Evolutionary conservation across 2,888 invertebrate genomes (phyloP).

Genomic region (Creontiades dilutus): DNA sequence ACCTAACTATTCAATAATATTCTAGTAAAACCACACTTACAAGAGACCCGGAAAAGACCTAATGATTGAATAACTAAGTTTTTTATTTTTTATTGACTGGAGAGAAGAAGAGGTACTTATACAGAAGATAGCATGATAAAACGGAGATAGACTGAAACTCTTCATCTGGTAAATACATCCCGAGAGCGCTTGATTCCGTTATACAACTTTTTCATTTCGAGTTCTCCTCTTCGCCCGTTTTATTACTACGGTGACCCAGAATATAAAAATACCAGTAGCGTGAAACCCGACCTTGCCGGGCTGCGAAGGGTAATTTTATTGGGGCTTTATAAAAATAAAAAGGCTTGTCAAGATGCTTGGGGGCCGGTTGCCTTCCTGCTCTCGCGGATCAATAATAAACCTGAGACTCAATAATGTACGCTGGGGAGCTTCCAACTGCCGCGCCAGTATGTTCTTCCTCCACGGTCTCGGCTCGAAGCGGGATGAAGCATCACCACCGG

Average conservation of each 20-base stretch:
- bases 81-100: too few species aligned
- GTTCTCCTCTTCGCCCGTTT: background rate
- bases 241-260: constrained; percentile 27
- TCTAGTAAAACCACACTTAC: too few species aligned
- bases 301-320: constrained; percentile 20
- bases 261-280: constrained; percentile 35
- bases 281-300: constrained; percentile 36
- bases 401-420: constrained; percentile 9
- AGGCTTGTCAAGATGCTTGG: constrained; percentile 9
- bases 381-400: constrained; percentile 32
- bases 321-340: constrained; percentile 28
- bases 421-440: background rate
- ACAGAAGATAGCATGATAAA: background rate
- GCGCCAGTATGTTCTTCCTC: background rate
- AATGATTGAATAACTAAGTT: too few species aligned
- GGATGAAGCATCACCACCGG: too few species aligned
- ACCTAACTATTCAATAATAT: too few species aligned
- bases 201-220: background rate
- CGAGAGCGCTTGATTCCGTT: background rate
- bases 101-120: too few species aligned
- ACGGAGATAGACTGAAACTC: background rate
- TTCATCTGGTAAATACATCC: background rate
- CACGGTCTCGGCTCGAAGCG: background rate
- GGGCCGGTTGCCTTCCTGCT: constrained; percentile 4
- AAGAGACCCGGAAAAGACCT: too few species aligned